Conservation (phyloP, 1,140 invertebrate species). For the Drosophila pandora region DNA sequence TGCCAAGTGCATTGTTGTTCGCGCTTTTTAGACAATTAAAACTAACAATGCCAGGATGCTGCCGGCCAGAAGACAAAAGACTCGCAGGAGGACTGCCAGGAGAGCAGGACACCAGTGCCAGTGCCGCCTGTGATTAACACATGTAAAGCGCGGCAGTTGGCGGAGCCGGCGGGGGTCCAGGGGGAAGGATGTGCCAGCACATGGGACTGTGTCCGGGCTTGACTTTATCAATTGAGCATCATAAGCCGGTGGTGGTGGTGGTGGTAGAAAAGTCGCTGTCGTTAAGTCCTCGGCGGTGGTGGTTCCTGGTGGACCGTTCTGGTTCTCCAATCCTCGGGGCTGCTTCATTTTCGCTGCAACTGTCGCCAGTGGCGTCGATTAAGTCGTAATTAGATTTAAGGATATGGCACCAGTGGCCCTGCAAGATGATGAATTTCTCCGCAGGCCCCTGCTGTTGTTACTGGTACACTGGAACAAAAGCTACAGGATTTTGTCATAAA, state of each 20-base stretch:
- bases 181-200: slow-evolving; percentile 52
- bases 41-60: slow-evolving; percentile 61
- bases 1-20: slow-evolving; percentile 59
- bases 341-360: slow-evolving; percentile 69
- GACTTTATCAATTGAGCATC: slow-evolving; percentile 82
- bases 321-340: slow-evolving; percentile 8
- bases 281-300: slow-evolving; percentile 14
- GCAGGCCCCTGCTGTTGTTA: slow-evolving; percentile 7
- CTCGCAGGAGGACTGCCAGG: slow-evolving; percentile 16
- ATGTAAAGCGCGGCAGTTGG: slow-evolving; percentile 75
- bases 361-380: slow-evolving; percentile 82
- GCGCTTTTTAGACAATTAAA: slow-evolving; percentile 78
- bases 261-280: slow-evolving; percentile 3
- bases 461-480: slow-evolving; percentile 11
- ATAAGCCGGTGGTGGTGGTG: slow-evolving; percentile 65
- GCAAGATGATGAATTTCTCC: slow-evolving; percentile 82
- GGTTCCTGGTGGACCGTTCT: slow-evolving; percentile 11
- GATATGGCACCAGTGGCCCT: slow-evolving; percentile 82
- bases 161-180: slow-evolving; percentile 32
- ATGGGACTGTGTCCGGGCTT: slow-evolving; percentile 64
- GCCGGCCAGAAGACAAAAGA: slow-evolving; percentile 47
- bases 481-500: no score
- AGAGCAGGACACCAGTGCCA: slow-evolving; percentile 42
- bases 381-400: slow-evolving; percentile 84
- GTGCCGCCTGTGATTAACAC: slow-evolving; percentile 80